These are phyloP conservation scores for Aplodontia rufa DNA, from an alignment of 2,113 vertebrate species.

Conservation along the genomic window DNA sequence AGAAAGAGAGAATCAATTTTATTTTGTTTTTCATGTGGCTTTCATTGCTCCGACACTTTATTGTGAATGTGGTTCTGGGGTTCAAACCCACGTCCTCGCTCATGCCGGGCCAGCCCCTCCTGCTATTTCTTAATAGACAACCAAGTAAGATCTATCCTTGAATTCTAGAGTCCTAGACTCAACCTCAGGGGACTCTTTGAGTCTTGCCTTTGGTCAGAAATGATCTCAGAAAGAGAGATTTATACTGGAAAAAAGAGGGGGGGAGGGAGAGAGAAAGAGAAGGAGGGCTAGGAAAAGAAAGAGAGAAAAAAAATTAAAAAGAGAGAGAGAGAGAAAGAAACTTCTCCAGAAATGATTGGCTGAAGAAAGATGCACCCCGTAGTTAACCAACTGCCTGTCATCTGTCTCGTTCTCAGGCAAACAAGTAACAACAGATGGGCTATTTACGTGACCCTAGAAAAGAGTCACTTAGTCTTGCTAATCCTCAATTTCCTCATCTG, in stretches of 20 bases:
- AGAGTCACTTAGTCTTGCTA: neutral
- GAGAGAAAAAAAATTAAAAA: no score
- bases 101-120: no score
- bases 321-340: neutral
- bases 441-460: neutral
- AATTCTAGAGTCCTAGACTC: neutral
- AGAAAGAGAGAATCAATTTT: no score
- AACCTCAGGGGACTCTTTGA: neutral
- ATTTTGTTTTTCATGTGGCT: no score
- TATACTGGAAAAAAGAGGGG: neutral
- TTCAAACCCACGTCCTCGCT: no score
- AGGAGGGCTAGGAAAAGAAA: no score
- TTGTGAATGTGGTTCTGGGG: no score
- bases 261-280: no score
- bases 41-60: no score
- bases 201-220: neutral
- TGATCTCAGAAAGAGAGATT: neutral
- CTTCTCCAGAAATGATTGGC: neutral
- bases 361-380: neutral
- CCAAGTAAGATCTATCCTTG: neutral
- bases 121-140: neutral
- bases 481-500: neutral
- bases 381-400: neutral
- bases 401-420: neutral
- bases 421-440: neutral